A percentile compares a stretch with the other conserved stretches of the same genome.
Conservation (phyloP, 1,140 invertebrate species). For the Drosophila subobscura region DNA sequence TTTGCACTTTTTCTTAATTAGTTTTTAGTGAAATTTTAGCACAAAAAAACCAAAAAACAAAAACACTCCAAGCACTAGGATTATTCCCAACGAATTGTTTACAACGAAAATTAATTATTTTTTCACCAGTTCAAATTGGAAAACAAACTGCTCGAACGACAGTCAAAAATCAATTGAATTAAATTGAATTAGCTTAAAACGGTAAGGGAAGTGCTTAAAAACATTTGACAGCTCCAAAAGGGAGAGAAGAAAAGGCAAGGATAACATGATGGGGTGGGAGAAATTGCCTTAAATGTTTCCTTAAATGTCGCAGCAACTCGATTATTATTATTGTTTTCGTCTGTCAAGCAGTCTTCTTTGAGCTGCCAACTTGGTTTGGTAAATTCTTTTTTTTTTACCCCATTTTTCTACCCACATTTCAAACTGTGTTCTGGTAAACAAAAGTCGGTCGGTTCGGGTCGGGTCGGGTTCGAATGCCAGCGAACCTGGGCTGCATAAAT, state of each 20-base stretch:
- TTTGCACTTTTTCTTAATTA: background rate
- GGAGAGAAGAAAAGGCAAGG: conserved; percentile 44
- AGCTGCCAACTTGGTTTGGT: conserved; percentile 28
- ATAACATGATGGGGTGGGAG: conserved; percentile 1
- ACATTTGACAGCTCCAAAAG: conserved; percentile 56
- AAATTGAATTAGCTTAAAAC: conserved; percentile 55
- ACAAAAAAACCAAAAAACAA: conserved; percentile 15
- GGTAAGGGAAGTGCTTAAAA: conserved; percentile 35
- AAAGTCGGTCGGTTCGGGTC: conserved; percentile 16
- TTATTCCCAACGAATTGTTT: conserved; percentile 35
- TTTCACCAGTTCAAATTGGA: conserved; percentile 55
- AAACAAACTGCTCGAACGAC: conserved; percentile 55
- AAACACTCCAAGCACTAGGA: conserved; percentile 11
- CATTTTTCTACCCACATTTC: conserved; percentile 1
- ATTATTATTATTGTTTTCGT: conserved; percentile 5
- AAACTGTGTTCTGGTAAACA: conserved; percentile 32
- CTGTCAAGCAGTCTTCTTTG: conserved; percentile 8
- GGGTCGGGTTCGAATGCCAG: conserved; percentile 31
- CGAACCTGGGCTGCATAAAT: conserved; percentile 59
- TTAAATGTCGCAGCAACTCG: too few species aligned
- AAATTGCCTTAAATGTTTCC: conserved; percentile 4
- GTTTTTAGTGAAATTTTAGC: conserved; percentile 25
- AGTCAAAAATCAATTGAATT: conserved; percentile 67
- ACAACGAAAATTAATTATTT: conserved; percentile 55
- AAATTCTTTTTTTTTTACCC: conserved; percentile 5